A percentile compares a stretch with the other conserved stretches of the same genome.
phyloP scores from a whole-genome alignment of 2,797 vertebrate genomes.

The Poecile montanus region DNA sequence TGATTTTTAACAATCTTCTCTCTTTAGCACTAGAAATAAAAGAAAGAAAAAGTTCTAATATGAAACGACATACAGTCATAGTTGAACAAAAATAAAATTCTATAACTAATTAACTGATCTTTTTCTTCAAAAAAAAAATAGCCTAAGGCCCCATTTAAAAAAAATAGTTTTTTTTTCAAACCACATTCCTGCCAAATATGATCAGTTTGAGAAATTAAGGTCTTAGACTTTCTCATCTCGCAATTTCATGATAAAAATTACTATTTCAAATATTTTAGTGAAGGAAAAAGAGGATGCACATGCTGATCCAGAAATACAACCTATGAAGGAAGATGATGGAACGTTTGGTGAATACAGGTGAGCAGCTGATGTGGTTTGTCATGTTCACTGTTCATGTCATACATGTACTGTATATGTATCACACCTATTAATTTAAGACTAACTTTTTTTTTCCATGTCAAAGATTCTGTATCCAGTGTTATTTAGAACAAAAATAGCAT shows the following conservation, averaged over 20 bases:
- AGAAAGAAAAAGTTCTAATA: not conserved
- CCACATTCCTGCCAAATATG: not conserved
- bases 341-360: slow-evolving; percentile 99
- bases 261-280: slow-evolving; percentile 78
- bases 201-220: not conserved
- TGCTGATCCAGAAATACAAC: slow-evolving; percentile 96
- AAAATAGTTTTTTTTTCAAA: not conserved
- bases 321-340: slow-evolving; percentile 98
- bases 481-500: not conserved
- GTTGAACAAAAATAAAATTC: not conserved
- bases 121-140: not conserved
- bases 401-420: not conserved
- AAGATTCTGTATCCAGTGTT: not conserved
- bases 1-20: not conserved
- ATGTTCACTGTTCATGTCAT: not conserved
- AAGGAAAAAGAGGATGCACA: slow-evolving; percentile 99
- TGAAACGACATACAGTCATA: not conserved
- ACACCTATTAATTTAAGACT: slow-evolving; percentile 26
- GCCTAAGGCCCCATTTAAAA: not conserved
- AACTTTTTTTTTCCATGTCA: not conserved
- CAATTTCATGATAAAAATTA: not conserved
- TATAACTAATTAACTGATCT: not conserved
- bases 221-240: not conserved
- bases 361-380: slow-evolving; percentile 63
- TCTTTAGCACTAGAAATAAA: not conserved